phyloP scores from a whole-genome alignment of 2,888 invertebrate species.

The Heliconius erato region DNA sequence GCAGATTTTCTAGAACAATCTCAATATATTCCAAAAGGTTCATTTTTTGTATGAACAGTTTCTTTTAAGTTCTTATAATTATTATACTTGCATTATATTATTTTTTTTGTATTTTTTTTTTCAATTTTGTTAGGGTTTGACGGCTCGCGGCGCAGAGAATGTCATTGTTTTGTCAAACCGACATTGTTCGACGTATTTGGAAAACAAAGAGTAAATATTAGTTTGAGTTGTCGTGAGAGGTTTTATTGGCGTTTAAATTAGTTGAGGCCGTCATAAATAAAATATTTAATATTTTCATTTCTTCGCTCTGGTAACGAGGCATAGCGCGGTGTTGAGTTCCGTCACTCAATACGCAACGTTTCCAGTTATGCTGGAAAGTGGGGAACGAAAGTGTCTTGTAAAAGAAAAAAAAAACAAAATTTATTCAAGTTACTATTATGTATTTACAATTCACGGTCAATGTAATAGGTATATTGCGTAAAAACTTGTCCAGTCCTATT shows the following conservation, averaged over 20 bases:
- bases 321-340: neutral
- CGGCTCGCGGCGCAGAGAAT: slow-evolving; percentile 1
- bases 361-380: too few relatives aligned
- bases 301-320: neutral
- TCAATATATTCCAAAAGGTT: slow-evolving; percentile 68
- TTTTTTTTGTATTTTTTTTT: slow-evolving; percentile 21
- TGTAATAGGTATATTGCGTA: neutral
- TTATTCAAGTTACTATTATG: neutral
- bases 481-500: neutral
- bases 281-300: neutral
- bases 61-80: slow-evolving; percentile 14
- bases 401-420: too few relatives aligned
- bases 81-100: slow-evolving; percentile 37
- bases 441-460: neutral
- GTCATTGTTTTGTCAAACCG: slow-evolving; percentile 19
- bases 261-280: too few relatives aligned
- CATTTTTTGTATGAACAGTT: slow-evolving; percentile 64
- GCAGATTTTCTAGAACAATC: slow-evolving; percentile 65
- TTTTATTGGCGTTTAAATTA: neutral
- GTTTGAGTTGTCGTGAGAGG: neutral
- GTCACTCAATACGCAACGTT: too few relatives aligned
- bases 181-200: slow-evolving; percentile 12
- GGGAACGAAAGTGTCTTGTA: too few relatives aligned
- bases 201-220: slow-evolving; percentile 1
- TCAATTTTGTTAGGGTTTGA: slow-evolving; percentile 25